phyloP scores from a whole-genome alignment of 2,797 vertebrate genomes.

The Potorous gilbertii region DNA sequence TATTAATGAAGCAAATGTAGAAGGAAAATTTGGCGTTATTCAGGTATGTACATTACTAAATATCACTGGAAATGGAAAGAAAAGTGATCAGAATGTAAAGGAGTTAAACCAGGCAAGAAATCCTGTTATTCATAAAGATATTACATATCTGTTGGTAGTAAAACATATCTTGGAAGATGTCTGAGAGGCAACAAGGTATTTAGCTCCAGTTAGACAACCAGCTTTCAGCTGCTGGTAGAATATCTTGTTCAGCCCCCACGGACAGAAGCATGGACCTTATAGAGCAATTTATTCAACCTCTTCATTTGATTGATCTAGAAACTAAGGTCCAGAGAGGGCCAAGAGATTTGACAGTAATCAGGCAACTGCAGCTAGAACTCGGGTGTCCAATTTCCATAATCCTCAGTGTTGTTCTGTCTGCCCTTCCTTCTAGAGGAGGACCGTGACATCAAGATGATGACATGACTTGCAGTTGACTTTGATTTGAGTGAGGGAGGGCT shows the following conservation, averaged over 20 bases:
- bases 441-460: too few relatives aligned
- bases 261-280: too few relatives aligned
- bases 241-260: not conserved
- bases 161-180: not conserved
- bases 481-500: too few relatives aligned
- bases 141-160: not conserved
- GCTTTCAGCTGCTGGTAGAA: not conserved
- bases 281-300: not conserved
- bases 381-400: not conserved
- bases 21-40: not conserved
- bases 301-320: not conserved
- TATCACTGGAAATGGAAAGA: not conserved
- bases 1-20: not conserved
- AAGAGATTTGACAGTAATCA: not conserved
- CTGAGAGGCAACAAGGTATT: not conserved
- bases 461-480: too few relatives aligned
- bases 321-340: not conserved
- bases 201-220: not conserved
- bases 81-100: not conserved
- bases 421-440: too few relatives aligned
- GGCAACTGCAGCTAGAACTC: not conserved
- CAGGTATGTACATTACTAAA: not conserved
- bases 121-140: not conserved
- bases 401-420: too few relatives aligned
- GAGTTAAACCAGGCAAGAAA: not conserved